Base-by-base conservation (phyloP, 1,140 invertebrate genomes). In the Cotesia chilonis region DNA sequence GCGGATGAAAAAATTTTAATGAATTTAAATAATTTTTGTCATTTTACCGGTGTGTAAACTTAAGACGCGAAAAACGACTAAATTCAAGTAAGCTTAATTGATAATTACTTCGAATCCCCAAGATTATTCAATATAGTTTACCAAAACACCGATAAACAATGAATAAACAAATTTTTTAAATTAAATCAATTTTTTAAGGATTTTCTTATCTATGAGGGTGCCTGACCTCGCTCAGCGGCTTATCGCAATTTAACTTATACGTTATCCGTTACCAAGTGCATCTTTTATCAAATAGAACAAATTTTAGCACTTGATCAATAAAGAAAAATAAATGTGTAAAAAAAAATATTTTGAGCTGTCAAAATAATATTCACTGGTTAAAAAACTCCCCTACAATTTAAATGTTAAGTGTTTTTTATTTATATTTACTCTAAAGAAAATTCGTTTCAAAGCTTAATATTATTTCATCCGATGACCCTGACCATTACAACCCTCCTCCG, bases 251-350 rank as follows among this genome's bases (percentile, higher is more conserved):
- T 51, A 12, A 52, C 37, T 51, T 52, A 47, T 41, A 70, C 17
- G 12, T 66, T 71, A 76, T 78, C 75, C 70, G 75, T 79, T 79
- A 68, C 73, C 69, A 78, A 66, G 66, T 70, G 52, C 61, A 73
- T 71, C 72, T 74, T 64, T 71, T 28, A 10, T 36, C 17, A 70
- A 74, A 61, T 3, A 1, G 75, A 17, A 61, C 60, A 61, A 68
- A 77, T 59, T 64, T 60, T 68, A 10, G 17, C 51, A 20, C 51
- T 70, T 76, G 52, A 61, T 65, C 14, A 6, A 10, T 28, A 12
- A 47, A 41, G 37, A 38, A 57, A n/a, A 36, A 28, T 28, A 28
- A 28, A 28, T 28, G 28, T 28, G 28, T 65, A 14, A 41, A 65
- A 6, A 57, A 57, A 57, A 57, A 57, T 17, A 57, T 17, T 57